A percentile compares a stretch with the other conserved stretches of the same genome.
These are phyloP conservation scores for Emydoidea blandingii DNA, from an alignment of 2,797 vertebrate genomes.

Conservation along the genomic window DNA sequence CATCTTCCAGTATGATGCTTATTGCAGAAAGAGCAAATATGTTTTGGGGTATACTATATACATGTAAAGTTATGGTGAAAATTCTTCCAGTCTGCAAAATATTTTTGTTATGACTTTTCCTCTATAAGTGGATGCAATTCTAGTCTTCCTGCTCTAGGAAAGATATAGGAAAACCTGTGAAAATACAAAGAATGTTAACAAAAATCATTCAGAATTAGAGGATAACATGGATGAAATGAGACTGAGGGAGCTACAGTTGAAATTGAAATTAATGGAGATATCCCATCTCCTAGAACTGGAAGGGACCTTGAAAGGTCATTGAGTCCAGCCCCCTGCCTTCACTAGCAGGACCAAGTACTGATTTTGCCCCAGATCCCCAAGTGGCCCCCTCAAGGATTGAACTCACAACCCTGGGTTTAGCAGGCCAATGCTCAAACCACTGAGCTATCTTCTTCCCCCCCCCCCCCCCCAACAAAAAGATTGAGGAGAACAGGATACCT, in stretches of 20 bases:
- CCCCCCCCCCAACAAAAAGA: too few relatives aligned
- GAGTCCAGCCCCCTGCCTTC: too few relatives aligned
- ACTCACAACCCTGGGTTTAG: too few relatives aligned
- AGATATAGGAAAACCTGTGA: not conserved
- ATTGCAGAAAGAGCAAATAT: not conserved
- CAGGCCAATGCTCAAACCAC: too few relatives aligned
- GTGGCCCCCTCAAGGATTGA: too few relatives aligned
- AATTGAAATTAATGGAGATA: too few relatives aligned
- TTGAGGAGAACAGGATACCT: not conserved
- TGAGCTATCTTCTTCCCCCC: too few relatives aligned
- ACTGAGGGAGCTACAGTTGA: not conserved
- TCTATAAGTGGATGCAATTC: not conserved
- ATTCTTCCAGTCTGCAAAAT: not conserved
- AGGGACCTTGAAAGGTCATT: too few relatives aligned
- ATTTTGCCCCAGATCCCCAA: too few relatives aligned
- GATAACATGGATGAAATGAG: not conserved
- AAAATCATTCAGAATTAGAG: not conserved
- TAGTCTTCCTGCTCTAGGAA: not conserved
- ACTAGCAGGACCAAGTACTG: too few relatives aligned
- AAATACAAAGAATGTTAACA: not conserved
- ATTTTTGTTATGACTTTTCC: too few relatives aligned
- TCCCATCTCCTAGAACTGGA: too few relatives aligned
- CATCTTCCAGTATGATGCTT: not conserved
- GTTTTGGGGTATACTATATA: not conserved
- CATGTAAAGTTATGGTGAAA: not conserved